These are phyloP conservation scores for Carassius carassius DNA, from an alignment of 2,113 vertebrate genomes.

Conservation along the genomic window DNA sequence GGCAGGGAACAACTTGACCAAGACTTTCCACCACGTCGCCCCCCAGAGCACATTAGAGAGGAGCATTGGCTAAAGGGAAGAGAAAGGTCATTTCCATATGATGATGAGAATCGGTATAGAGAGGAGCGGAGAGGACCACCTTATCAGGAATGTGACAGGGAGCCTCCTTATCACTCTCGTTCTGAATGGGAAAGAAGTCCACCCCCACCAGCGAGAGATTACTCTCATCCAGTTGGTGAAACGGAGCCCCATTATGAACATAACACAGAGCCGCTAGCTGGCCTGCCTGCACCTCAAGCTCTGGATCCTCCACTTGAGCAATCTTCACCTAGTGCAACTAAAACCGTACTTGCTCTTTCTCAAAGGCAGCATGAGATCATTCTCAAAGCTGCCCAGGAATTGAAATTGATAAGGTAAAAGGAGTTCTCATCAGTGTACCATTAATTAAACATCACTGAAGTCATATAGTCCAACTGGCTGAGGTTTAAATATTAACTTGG, in stretches of 20 bases:
- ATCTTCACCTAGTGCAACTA: conserved; percentile 62
- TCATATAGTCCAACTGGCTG: not conserved
- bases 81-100: conserved; percentile 80
- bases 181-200: conserved; percentile 84
- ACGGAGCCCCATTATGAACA: conserved; percentile 76
- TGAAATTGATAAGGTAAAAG: conserved; percentile 92
- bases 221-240: conserved; percentile 63
- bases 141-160: conserved; percentile 80
- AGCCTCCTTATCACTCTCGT: conserved; percentile 76
- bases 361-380: conserved; percentile 98
- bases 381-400: conserved; percentile 97
- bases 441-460: not conserved
- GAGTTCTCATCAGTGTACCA: not conserved
- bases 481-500: not conserved
- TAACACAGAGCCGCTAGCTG: conserved; percentile 65
- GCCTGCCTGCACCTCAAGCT: conserved; percentile 63
- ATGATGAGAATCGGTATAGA: conserved; percentile 80
- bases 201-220: conserved; percentile 67
- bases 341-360: conserved; percentile 91
- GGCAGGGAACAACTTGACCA: conserved; percentile 79
- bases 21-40: conserved; percentile 79
- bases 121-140: conserved; percentile 85
- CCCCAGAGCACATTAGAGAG: conserved; percentile 83
- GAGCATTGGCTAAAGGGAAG: conserved; percentile 84
- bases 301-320: conserved; percentile 79